Base-by-base conservation (phyloP, 2,797 vertebrate genomes). In the Erithacus rubecula region DNA sequence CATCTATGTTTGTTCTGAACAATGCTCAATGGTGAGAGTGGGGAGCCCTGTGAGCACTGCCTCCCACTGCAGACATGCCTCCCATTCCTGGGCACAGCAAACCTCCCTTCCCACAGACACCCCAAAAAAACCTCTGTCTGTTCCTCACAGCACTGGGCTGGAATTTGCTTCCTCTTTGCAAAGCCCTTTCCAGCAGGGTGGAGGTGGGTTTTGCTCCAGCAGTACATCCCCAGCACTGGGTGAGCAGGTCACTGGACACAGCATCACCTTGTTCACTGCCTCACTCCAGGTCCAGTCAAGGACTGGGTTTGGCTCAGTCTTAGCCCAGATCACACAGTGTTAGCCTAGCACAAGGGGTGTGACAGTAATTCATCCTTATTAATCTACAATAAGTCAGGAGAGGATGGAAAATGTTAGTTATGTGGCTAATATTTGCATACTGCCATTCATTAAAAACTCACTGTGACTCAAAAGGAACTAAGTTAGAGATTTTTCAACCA, bases 41-140 rank as follows among this genome's bases (percentile, higher is more conserved):
- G 12, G 37, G 56, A 94, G n/a, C 74, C 12, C 83, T 1, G 18
- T 80, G 89, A 89, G 83, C 3, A 0, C 56, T 68, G 70, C 97
- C 94, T 97, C 97, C 97, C 93, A 97, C 97, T 22, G 36, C 2
- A 1, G 83, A 83, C 96, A 89, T 97, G 78, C 94, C 21, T 96
- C 56, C 64, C 96, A 89, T 96, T 96, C 96, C 90, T 34, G 1
- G 68, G 34, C 26, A 60, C 0, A 17, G 56, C 21, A 27, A 62
- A 22, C 88, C 56, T 74, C 89, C 91, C 94, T 95, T 89, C 91
- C 90, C 92, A 94, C 47, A 7, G 80, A 89, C 71, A 91, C 52
- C 70, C 62, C 55, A 12, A 22, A 39, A 85, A 87, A 97, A 83
- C 81, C 65, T 65, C 63, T 47, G 12, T 29, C 72, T 91, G 78